Evolutionary conservation across 1,140 invertebrate species (phyloP).

Genomic region (Dinothrombium tinctorium): DNA sequence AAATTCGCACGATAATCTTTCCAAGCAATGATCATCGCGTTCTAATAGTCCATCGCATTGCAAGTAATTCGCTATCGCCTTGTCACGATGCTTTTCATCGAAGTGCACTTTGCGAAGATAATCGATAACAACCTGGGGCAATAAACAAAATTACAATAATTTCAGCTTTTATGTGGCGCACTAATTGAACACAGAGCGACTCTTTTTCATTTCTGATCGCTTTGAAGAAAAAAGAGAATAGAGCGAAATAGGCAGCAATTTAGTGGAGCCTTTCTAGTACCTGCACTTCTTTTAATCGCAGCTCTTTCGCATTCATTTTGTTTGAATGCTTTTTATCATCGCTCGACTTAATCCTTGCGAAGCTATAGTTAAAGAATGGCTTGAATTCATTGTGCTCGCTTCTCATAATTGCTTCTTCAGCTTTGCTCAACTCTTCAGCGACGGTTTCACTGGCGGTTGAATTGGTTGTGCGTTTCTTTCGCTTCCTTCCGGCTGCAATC

Average conservation of each 20-base stretch:
- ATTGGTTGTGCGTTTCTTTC: background rate
- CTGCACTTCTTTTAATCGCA: background rate
- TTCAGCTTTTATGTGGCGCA: too few relatives aligned
- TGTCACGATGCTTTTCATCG: constrained; percentile 14
- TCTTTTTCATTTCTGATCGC: too few relatives aligned
- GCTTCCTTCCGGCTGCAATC: constrained; percentile 8
- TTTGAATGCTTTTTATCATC: background rate
- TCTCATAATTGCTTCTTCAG: too few relatives aligned
- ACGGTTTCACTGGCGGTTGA: too few relatives aligned
- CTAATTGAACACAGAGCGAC: too few relatives aligned
- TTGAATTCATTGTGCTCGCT: background rate
- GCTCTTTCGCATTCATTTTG: background rate
- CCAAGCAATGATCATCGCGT: constrained; percentile 17
- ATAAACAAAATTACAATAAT: background rate
- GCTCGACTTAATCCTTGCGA: background rate
- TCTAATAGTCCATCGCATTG: constrained; percentile 18
- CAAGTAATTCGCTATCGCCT: constrained; percentile 18
- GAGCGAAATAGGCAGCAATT: background rate
- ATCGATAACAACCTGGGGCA: constrained; percentile 4
- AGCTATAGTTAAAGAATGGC: too few relatives aligned
- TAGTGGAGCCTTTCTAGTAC: background rate
- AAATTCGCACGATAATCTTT: constrained; percentile 21
- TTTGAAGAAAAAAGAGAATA: too few relatives aligned
- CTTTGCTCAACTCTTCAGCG: too few relatives aligned
- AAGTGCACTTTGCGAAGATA: constrained; percentile 12